Base-by-base conservation (phyloP, 2,113 vertebrate genomes). In the Ptychochromis oligacanthus region DNA sequence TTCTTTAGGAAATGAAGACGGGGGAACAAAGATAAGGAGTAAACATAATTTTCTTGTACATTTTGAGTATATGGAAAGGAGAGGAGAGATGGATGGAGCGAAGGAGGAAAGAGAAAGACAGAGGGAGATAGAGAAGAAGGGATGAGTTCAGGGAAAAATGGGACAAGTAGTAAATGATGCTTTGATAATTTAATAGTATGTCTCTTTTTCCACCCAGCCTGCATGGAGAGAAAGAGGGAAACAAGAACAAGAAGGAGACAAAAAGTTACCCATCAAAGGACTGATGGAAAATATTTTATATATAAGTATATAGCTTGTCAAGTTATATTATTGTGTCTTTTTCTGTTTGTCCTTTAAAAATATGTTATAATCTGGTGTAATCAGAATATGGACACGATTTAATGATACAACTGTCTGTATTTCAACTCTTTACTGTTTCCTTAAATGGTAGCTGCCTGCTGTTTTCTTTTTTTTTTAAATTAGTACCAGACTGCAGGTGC, bases 121-220 rank as follows among this genome's bases (percentile, higher is more conserved):
- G 43, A 22, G 75, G 34, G 38, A 61, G 61, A 57, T 1, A 64
- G 67, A 86, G 81, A 65, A 79, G 79, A 57, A 82, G 72, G 59
- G 77, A 81, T 76, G 77, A 78, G 55, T 62, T 79, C 26, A 56
- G 84, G 77, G 87, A 38, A 85, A 34, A 61, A 78, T 6, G 54
- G 85, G 78, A 70, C 81, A 83, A 84, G 88, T 86, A 89, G 87
- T 80, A 91, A 92, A 93, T 85, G 90, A 93, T 87, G 82, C 54
- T 90, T 82, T 94, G 90, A 94, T 93, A 83, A 88, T 94, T 96
- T 95, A 97, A 92, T 97, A 97, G 94, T 97, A 97, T 2, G 95
- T 96, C 93, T 97, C 96, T 84, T 92, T 96, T 88, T 97, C 96
- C 89, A 97, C 95, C 96, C 96, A 97, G 84, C 96, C 96, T 97